These are phyloP conservation scores for Melanchra persicariae DNA, from an alignment of 2,888 invertebrate genomes.

Conservation along the genomic window DNA sequence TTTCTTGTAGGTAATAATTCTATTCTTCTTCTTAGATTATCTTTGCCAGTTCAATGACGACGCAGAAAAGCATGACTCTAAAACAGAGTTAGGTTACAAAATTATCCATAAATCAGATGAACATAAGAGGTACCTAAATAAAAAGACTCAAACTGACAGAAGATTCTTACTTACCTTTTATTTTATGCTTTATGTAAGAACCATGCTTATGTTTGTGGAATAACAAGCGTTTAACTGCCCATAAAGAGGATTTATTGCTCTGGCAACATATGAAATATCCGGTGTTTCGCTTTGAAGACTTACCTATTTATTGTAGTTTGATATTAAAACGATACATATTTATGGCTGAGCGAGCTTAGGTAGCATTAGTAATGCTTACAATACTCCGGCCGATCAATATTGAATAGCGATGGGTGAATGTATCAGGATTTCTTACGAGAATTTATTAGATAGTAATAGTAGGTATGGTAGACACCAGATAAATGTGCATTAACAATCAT, in stretches of 20 bases:
- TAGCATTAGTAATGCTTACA: slow-evolving; percentile 10
- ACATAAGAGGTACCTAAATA: slow-evolving; percentile 69
- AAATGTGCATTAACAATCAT: too few species aligned
- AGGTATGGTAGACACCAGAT: too few species aligned
- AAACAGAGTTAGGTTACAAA: too few species aligned
- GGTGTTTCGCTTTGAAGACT: slow-evolving; percentile 74
- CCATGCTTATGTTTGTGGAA: slow-evolving; percentile 80
- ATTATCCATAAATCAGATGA: slow-evolving; percentile 31
- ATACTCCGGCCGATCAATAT: slow-evolving; percentile 20
- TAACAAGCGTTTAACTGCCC: slow-evolving; percentile 86
- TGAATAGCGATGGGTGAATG: not conserved
- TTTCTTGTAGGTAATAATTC: too few species aligned
- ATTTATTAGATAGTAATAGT: not conserved
- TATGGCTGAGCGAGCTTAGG: slow-evolving; percentile 40
- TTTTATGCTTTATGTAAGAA: slow-evolving; percentile 74
- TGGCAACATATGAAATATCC: slow-evolving; percentile 80
- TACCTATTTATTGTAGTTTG: slow-evolving; percentile 66
- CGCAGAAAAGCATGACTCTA: too few species aligned
- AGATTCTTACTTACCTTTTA: slow-evolving; percentile 74
- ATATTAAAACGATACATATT: slow-evolving; percentile 60
- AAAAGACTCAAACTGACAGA: slow-evolving; percentile 53
- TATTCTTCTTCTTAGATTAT: too few species aligned
- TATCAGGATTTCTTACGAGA: not conserved
- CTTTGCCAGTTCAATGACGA: too few species aligned
- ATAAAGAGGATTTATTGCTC: slow-evolving; percentile 84